These are phyloP conservation scores for Eutolmus rufibarbis DNA, from an alignment of 2,888 invertebrate species.

Conservation along the genomic window DNA sequence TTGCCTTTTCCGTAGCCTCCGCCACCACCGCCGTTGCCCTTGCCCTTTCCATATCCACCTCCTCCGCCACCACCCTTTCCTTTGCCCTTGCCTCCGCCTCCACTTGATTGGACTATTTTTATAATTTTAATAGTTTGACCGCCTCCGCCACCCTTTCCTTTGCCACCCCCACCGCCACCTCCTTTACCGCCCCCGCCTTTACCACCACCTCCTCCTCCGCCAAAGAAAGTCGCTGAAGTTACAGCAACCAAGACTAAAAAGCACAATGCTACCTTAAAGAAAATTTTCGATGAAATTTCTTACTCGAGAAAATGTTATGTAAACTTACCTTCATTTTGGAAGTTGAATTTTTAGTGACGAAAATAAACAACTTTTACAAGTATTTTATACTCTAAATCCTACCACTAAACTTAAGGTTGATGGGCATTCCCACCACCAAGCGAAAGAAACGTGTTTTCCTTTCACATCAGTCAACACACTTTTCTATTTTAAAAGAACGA, in stretches of 20 bases:
- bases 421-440: neutral
- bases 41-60: neutral
- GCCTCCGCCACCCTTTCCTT: neutral
- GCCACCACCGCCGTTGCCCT: neutral
- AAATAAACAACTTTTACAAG: neutral
- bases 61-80: neutral
- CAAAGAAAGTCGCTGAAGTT: constrained; percentile 7
- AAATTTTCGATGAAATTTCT: neutral
- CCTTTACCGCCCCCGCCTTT: neutral
- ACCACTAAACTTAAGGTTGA: neutral
- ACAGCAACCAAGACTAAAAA: neutral
- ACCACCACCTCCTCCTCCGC: neutral
- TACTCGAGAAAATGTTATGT: neutral
- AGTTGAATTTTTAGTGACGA: neutral
- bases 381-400: neutral
- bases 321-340: neutral
- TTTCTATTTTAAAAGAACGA: neutral
- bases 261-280: neutral
- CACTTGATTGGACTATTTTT: neutral
- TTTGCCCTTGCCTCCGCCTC: neutral
- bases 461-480: neutral
- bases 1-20: neutral
- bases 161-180: neutral
- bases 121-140: constrained; percentile 11
- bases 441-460: neutral